Evolutionary conservation across 2,797 vertebrate genomes (phyloP), one percentile per base, ranked within the genome.

Genomic region (Xenentodon cancila): DNA sequence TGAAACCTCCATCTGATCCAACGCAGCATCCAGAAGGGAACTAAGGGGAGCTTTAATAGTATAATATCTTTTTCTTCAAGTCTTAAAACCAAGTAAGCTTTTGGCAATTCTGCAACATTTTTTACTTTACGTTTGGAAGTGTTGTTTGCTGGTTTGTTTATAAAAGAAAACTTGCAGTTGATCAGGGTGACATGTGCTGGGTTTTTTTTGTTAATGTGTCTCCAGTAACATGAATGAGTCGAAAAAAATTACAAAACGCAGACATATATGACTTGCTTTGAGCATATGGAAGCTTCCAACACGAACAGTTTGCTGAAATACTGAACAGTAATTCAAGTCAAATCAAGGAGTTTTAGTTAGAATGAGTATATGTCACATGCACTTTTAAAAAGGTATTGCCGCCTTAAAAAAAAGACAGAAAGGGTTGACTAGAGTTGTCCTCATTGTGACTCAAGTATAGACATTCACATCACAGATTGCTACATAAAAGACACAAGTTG

Each of bases 1-100:
- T 46, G 49, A 42, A 52, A 46, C 48, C 48, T 59, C 64, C 64
- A 59, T 59, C 64, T 67, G 55, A 67, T 45, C 55, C 20, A 30
- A 46, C 46, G 30, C 13, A 52, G 12, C 55, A 59, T 19, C 30
- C 49, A 59, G 48, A 59, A 17, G 9, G 18, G 27, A 67, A 47
- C 7, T 8, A 15, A 20, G 55, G 55, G 15, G 25, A 45, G 5
- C 21, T 32, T 40, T 34, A 43, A 22, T 5, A n/a, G 25, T n/a
- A 9, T 21, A 16, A 11, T 19, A 21, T 5, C 16, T 21, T 54
- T 54, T 22, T 17, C 12, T 7, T 42, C 9, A 9, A 46, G 49
- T 17, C 27, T 44, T 15, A 37, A 64, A 27, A 60, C 34, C 34
- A 60, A 48, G 30, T 18, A 40, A 17, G 32, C 16, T 58, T 21